Evolutionary conservation across 2,797 vertebrate genomes (phyloP), one percentile per base, ranked within the genome.

Genomic region (Emydoidea blandingii): DNA sequence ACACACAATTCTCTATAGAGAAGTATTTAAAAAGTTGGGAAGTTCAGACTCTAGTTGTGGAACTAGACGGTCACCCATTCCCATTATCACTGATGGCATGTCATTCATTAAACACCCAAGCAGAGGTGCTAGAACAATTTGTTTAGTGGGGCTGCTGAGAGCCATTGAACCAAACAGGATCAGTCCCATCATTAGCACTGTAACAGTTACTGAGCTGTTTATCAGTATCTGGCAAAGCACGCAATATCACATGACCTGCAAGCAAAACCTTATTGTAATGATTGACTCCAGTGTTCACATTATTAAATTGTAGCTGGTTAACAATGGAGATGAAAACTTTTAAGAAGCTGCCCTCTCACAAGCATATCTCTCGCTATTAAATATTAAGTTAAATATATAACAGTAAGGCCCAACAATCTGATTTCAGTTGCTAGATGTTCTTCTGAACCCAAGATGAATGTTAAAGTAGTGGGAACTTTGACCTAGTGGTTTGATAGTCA

Each of bases 381-480:
- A 85, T 88, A 79, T 53, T 82, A 41, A 68, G 2, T 91, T 88
- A 65, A 50, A 2, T 31, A 59, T 95, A 86, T 89, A 92, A 34
- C 23, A 49, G 23, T 76, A 92, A 94, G 91, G 84, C 95, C 95
- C 89, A 29, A 50, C 79, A 50, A 94, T 97, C 83, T 18, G 50
- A 89, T 95, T 91, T 94, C 95, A 86, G 81, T 9, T 9, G 90
- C 87, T 92, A 87, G 37, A 41, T 19, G 2, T 87, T 91, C 72
- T 87, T 78, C 81, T 57, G 84, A 90, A 57, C 72, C 47, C 87
- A 44, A 89, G 82, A 81, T 95, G 96, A 81, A 65, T 83, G 90
- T 89, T 92, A 59, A 59, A 6, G 52, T 54, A 81, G 53, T 3
- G 10, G 81, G 76, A 89, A 85, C 88, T 88, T 92, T 96, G 95